Conservation (phyloP, 2,797 vertebrate genomes). For the Rallus crepitans region DNA sequence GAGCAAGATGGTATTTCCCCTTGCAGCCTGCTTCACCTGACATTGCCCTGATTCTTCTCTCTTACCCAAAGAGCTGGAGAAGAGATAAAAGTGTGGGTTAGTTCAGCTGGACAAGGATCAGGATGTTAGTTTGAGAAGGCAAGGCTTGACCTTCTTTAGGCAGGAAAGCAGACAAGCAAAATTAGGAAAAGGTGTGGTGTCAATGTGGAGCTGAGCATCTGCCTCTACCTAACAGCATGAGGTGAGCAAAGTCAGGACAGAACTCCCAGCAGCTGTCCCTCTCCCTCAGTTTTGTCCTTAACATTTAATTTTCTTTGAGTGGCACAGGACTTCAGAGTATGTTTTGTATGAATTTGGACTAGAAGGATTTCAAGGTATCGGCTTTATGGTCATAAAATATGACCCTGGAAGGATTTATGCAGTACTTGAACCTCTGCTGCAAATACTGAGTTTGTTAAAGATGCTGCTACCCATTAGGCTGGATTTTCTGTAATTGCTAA, state of each 20-base stretch:
- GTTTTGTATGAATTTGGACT: not conserved
- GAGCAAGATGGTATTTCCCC: not conserved
- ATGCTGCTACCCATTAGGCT: not conserved
- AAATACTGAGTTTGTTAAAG: too few relatives aligned
- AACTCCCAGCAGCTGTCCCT: not conserved
- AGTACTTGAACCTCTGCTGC: not conserved
- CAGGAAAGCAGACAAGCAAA: not conserved
- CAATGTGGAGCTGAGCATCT: not conserved
- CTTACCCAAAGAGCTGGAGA: not conserved
- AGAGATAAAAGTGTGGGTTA: not conserved
- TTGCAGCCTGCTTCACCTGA: not conserved
- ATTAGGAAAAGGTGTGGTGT: not conserved
- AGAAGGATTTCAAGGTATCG: not conserved
- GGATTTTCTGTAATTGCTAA: not conserved
- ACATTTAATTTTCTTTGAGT: not conserved
- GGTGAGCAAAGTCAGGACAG: not conserved
- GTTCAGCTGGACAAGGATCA: not conserved
- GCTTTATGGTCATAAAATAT: not conserved
- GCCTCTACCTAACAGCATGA: not conserved
- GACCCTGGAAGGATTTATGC: not conserved
- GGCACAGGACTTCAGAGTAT: not conserved
- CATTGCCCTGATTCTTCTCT: not conserved
- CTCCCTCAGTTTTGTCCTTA: not conserved
- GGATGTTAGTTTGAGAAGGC: not conserved
- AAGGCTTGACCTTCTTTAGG: not conserved